Percentiles rank a stretch among this genome's conserved stretches.
These are phyloP conservation scores for Drosophila repletoides DNA, from an alignment of 1,140 invertebrate genomes.

Conservation along the genomic window DNA sequence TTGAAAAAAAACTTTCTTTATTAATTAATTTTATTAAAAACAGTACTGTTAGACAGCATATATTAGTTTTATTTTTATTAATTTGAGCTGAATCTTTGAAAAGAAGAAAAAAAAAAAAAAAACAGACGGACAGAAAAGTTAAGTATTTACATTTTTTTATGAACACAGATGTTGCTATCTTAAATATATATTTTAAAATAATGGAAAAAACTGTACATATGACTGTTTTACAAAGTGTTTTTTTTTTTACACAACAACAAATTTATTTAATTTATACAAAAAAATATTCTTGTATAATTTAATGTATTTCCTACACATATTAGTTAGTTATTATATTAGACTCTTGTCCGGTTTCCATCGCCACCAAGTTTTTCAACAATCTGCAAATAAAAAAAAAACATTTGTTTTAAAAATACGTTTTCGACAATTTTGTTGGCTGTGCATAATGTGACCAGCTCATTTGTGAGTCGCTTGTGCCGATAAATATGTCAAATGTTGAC, in stretches of 20 bases:
- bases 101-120: too few relatives aligned
- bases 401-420: background rate
- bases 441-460: background rate
- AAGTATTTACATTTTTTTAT: too few relatives aligned
- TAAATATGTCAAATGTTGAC: background rate
- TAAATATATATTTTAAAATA: too few relatives aligned
- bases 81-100: too few relatives aligned
- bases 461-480: background rate
- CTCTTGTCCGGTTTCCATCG: conserved; percentile 74
- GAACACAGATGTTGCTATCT: too few relatives aligned
- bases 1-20: too few relatives aligned
- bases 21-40: too few relatives aligned
- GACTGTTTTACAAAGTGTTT: conserved; percentile 26
- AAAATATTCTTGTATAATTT: conserved; percentile 48
- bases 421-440: background rate
- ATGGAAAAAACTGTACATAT: too few relatives aligned
- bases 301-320: conserved; percentile 32
- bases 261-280: conserved; percentile 65
- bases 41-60: too few relatives aligned
- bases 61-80: too few relatives aligned
- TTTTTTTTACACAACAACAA: conserved; percentile 63
- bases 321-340: conserved; percentile 69
- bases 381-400: conserved; percentile 40
- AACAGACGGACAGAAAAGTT: too few relatives aligned
- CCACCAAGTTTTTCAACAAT: conserved; percentile 79